These are phyloP conservation scores for Orchestia grillus DNA, from an alignment of 1,140 invertebrate species.

Conservation along the genomic window DNA sequence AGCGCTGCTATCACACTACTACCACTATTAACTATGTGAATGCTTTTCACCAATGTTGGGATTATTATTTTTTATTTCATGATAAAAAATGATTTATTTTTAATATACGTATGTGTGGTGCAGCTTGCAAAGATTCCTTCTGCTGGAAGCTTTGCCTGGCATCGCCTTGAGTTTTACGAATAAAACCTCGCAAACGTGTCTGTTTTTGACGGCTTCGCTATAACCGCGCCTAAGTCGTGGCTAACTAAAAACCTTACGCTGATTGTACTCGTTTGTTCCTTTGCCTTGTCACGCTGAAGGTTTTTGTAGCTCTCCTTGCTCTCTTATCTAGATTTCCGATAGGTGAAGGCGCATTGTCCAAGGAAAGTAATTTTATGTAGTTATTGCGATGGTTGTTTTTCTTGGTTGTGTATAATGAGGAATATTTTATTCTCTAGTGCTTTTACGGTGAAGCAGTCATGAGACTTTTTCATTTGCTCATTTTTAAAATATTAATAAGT, in stretches of 20 bases:
- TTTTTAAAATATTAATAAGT: too few relatives aligned
- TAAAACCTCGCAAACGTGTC: constrained; percentile 54
- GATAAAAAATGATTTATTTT: not conserved
- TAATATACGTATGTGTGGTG: not conserved
- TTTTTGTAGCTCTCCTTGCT: not conserved
- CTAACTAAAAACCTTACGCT: constrained; percentile 47
- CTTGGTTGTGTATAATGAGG: too few relatives aligned
- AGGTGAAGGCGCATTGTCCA: not conserved
- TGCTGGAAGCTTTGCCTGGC: not conserved
- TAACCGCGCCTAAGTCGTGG: constrained; percentile 21
- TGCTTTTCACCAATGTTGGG: too few relatives aligned
- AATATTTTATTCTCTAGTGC: too few relatives aligned
- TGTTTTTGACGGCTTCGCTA: constrained; percentile 52
- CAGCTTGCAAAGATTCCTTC: not conserved
- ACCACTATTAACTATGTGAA: too few relatives aligned
- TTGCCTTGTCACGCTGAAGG: not conserved
- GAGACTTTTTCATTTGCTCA: too few relatives aligned
- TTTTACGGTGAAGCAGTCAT: too few relatives aligned
- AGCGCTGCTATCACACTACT: too few relatives aligned
- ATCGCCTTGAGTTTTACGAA: not conserved
- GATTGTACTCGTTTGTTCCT: constrained; percentile 51
- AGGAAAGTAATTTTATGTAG: not conserved
- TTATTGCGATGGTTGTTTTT: too few relatives aligned
- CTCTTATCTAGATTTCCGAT: not conserved
- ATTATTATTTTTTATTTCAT: too few relatives aligned